Evolutionary conservation across 2,888 invertebrate genomes (phyloP), one percentile per base, ranked within the genome.

Genomic region (Lobophora halterata): DNA sequence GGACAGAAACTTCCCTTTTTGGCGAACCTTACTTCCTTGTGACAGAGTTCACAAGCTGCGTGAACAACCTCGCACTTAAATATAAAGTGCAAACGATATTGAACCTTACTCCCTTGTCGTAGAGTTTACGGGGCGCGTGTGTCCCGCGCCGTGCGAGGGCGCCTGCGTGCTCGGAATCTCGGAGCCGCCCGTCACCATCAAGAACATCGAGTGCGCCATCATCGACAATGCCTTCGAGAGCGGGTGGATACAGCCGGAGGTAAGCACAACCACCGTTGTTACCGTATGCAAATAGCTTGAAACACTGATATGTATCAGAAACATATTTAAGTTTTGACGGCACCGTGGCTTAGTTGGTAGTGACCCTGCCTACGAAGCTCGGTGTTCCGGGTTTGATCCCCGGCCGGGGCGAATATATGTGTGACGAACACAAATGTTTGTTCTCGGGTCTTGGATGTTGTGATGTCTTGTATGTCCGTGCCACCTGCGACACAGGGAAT

Each of bases 131-230:
- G 97, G 97, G 0, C 90, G 99, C 58, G 96, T 96, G 8, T 96
- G 96, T 55, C 96, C 98, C 1, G 99, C 99, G 5, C 99, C 99
- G 4, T 99, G 99, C 79, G 99, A 99, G 85, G 99, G 97, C 28
- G 97, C 99, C 2, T 99, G 99, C 78, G 98, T 98, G 39, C 83
- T 99, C 49, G 98, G 92, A 38, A 99, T 99, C 71, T 97, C 96
- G 9, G 96, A 97, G 62, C 97, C 98, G 2, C 91, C 99, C 5
- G 99, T 99, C 11, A 99, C 99, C 46, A 99, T 99, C 75, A 99
- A 99, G 87, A 98, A 98, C 76, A 99, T 99, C 61, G 99, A 99
- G 88, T 98, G 98, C 77, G 93, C 98, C 36, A 99, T 99, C 74
- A 98, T 99, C 58, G 99, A 99, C 87, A 93, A 97, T 85, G 99